Evolutionary conservation across 2,888 invertebrate genomes (phyloP).

Genomic region (Epiblema foenella): DNA sequence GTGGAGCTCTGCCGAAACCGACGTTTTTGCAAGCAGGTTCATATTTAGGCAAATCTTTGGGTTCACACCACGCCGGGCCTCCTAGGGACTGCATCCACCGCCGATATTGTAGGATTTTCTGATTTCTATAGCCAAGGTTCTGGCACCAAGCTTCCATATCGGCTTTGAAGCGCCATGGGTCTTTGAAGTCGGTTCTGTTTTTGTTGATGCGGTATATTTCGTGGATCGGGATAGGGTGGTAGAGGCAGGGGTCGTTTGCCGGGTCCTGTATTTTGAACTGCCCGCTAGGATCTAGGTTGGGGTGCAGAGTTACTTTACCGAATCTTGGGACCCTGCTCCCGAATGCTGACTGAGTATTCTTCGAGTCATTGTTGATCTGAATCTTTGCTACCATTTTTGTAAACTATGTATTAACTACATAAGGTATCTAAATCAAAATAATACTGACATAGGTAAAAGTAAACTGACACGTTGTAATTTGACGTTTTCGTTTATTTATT

Average conservation of each 20-base stretch:
- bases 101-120: slow-evolving; percentile 13
- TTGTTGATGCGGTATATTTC: slow-evolving; percentile 20
- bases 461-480: background rate
- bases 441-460: background rate
- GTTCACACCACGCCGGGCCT: slow-evolving; percentile 34
- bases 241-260: slow-evolving; percentile 24
- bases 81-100: slow-evolving; percentile 13
- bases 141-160: slow-evolving; percentile 35
- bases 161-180: slow-evolving; percentile 32
- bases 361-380: background rate
- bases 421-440: background rate
- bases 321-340: slow-evolving; percentile 13
- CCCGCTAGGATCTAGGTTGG: slow-evolving; percentile 16
- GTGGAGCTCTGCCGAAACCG: slow-evolving; percentile 60
- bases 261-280: slow-evolving; percentile 4
- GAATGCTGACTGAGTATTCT: slow-evolving; percentile 4
- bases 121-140: slow-evolving; percentile 35
- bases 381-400: slow-evolving; percentile 10
- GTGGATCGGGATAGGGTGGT: slow-evolving; percentile 25
- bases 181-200: slow-evolving; percentile 5
- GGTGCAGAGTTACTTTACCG: slow-evolving; percentile 23
- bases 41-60: background rate
- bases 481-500: no score
- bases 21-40: slow-evolving; percentile 38
- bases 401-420: background rate